phyloP scores from a whole-genome alignment of 2,113 vertebrate genomes.

The Sarotherodon lohbergeri region DNA sequence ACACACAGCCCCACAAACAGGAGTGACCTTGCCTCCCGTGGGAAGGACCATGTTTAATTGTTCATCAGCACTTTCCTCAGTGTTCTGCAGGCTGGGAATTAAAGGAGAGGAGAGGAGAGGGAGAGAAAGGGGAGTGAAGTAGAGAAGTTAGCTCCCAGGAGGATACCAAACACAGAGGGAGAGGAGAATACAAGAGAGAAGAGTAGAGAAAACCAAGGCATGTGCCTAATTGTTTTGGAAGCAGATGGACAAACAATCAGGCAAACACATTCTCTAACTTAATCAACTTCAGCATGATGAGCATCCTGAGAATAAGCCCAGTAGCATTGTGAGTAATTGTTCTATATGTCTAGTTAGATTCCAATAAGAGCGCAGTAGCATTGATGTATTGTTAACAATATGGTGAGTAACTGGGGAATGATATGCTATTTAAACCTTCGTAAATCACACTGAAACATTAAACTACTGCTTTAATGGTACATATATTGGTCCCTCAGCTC shows the following conservation, averaged over 20 bases:
- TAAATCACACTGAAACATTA: slow-evolving; percentile 63
- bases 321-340: slow-evolving; percentile 46
- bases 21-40: slow-evolving; percentile 58
- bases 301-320: slow-evolving; percentile 36
- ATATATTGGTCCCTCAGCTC: slow-evolving; percentile 58
- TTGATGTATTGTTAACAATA: slow-evolving; percentile 66
- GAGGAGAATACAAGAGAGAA: not conserved
- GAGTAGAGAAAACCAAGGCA: slow-evolving; percentile 1
- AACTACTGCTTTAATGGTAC: slow-evolving; percentile 55
- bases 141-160: slow-evolving; percentile 25
- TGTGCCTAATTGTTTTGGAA: slow-evolving; percentile 50
- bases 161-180: not conserved
- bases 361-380: slow-evolving; percentile 33
- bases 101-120: slow-evolving; percentile 37
- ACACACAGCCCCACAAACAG: slow-evolving; percentile 21
- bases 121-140: slow-evolving; percentile 27
- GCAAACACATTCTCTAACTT: slow-evolving; percentile 51
- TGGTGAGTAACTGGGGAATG: slow-evolving; percentile 60
- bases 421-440: slow-evolving; percentile 57
- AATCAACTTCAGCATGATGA: slow-evolving; percentile 58
- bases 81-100: slow-evolving; percentile 55
- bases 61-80: slow-evolving; percentile 66
- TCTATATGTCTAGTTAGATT: slow-evolving; percentile 60
- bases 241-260: slow-evolving; percentile 64
- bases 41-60: slow-evolving; percentile 67